A percentile compares a stretch with the other conserved stretches of the same genome.
These are phyloP conservation scores for Sinocyclocheilus grahami DNA, from an alignment of 2,113 vertebrate species.

Conservation along the genomic window DNA sequence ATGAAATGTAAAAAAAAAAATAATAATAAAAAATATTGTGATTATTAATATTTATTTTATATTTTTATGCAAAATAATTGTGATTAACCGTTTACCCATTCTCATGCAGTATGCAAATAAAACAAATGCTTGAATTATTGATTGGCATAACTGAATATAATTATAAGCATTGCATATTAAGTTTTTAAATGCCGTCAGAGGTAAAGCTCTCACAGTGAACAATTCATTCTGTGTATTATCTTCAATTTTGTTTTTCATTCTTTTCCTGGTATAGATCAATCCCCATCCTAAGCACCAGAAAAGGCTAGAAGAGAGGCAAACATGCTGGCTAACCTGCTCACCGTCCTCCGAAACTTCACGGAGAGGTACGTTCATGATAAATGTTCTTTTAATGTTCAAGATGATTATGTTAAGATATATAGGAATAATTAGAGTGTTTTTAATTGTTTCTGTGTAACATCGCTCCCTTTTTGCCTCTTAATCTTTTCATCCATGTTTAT, in stretches of 20 bases:
- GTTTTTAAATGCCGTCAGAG: neutral
- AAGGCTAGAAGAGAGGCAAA: conserved; percentile 2
- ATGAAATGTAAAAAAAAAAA: too few relatives aligned
- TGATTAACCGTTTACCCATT: too few relatives aligned
- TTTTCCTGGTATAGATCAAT: conserved; percentile 60
- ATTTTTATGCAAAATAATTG: too few relatives aligned
- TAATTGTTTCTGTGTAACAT: neutral
- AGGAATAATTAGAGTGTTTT: neutral
- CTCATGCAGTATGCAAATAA: neutral
- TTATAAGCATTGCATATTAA: neutral
- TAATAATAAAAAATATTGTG: too few relatives aligned
- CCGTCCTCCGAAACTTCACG: conserved; percentile 66
- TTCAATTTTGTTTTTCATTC: conserved; percentile 41
- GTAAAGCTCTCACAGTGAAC: neutral
- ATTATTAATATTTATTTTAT: too few relatives aligned
- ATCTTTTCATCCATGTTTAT: conserved; percentile 18
- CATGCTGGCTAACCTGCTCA: conserved; percentile 67
- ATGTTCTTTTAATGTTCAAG: neutral
- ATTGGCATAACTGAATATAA: neutral
- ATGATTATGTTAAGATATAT: neutral
- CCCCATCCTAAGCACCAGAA: neutral
- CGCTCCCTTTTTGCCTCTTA: neutral
- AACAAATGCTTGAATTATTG: neutral
- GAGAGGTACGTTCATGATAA: conserved; percentile 62
- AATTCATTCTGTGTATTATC: neutral